Conservation (phyloP, 2,888 invertebrate species). For the Anoplius nigerrimus region DNA sequence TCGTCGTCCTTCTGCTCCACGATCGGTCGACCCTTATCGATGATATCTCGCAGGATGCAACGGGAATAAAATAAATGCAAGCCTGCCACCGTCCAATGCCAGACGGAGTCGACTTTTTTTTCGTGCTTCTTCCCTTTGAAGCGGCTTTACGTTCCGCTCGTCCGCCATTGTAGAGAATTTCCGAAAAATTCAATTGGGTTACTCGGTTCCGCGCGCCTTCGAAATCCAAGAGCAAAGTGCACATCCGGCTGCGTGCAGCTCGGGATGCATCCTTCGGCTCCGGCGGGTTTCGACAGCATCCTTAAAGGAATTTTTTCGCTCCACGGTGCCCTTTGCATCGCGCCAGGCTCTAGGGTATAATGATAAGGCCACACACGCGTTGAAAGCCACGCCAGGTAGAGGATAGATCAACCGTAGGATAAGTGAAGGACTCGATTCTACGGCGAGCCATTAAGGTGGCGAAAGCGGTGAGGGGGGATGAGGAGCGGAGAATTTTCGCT, state of each 20-base stretch:
- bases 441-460: conserved; percentile 17
- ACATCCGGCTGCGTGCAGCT: neutral
- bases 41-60: conserved; percentile 9
- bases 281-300: conserved; percentile 37
- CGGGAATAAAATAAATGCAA: conserved; percentile 28
- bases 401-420: conserved; percentile 36
- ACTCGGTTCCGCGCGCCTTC: neutral
- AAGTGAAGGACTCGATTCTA: conserved; percentile 26
- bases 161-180: conserved; percentile 8
- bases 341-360: conserved; percentile 25
- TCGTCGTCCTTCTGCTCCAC: neutral
- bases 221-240: conserved; percentile 14
- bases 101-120: conserved; percentile 23
- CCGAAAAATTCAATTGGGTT: too few species aligned
- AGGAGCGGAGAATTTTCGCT: conserved; percentile 7
- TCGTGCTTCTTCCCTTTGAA: too few species aligned
- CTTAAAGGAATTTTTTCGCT: conserved; percentile 26
- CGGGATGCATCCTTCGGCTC: too few species aligned
- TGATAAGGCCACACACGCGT: conserved; percentile 47
- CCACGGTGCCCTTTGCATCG: conserved; percentile 27
- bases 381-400: conserved; percentile 21
- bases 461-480: conserved; percentile 33
- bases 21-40: conserved; percentile 10
- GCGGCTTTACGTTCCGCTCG: too few species aligned
- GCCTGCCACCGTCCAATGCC: conserved; percentile 22